Base-by-base conservation (phyloP, 2,888 invertebrate genomes). In the Alviniconcha strummeri region DNA sequence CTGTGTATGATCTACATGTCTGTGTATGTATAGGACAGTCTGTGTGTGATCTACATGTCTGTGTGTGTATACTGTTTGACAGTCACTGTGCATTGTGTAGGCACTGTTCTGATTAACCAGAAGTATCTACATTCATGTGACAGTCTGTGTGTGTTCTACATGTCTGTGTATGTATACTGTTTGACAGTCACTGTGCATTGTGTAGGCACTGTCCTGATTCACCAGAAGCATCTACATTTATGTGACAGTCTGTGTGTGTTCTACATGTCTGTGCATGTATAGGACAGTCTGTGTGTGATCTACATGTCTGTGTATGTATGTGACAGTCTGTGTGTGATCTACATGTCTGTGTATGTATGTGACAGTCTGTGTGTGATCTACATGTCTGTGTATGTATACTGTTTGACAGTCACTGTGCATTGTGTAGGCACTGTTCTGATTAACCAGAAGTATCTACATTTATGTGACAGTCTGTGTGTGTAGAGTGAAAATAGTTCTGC, bases 251-350 rank as follows among this genome's bases (percentile, higher is more conserved):
- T 64, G 64, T 64, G 64, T 64, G 64, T 64, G 64, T 3, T 36
- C 11, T 64, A 15, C 15, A 15, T 64, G 64, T 64, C 11, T 64
- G 64, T 64, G 64, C 4, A 15, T 64, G 64, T 64, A 13, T 60
- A 13, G 7, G 60, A 9, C 60, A n/a, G 60, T 60, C 7, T 60
- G 60, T 60, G 60, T 60, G 60, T 60, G 60, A 13, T 52, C 9
- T 75, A 36, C 75, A 75, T 75, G 52, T 74, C 11, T 74, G 74
- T 74, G 13, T 9, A 60, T 60, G 60, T 60, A 9, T 81, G 36
- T 36, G 60, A 9, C 60, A n/a, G 60, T 60, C 7, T 60, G 60
- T 60, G 60, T 60, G 60, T 60, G 60, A 13, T 52, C 9, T 75
- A 36, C 75, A 75, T 75, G 52, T 74, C 11, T 74, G 74, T 74